A percentile compares a stretch with the other conserved stretches of the same genome.
phyloP scores from a whole-genome alignment of 2,797 vertebrate genomes.

The Cuniculus paca region DNA sequence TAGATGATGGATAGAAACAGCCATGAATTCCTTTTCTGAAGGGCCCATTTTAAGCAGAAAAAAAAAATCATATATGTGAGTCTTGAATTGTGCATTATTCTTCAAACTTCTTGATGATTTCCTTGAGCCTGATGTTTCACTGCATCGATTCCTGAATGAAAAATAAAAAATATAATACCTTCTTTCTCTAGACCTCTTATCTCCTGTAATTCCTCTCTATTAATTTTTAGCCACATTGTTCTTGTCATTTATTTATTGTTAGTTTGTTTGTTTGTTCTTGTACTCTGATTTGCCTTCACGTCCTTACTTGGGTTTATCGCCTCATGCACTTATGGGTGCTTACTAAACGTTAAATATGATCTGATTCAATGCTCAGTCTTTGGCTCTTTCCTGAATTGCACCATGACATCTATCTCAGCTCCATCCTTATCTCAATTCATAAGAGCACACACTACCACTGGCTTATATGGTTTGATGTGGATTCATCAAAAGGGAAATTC shows the following conservation, averaged over 20 bases:
- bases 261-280: background rate
- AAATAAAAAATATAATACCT: background rate
- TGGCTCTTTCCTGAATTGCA: background rate
- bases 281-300: background rate
- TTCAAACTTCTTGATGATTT: background rate
- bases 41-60: background rate
- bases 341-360: background rate
- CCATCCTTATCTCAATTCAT: background rate
- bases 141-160: background rate
- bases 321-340: background rate
- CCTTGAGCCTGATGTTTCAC: background rate
- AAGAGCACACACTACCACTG: background rate
- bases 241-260: background rate
- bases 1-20: background rate
- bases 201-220: background rate
- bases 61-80: background rate
- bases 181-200: background rate
- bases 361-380: background rate
- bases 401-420: background rate
- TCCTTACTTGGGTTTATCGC: background rate
- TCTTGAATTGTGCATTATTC: background rate
- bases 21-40: background rate
- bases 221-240: background rate
- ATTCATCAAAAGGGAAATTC: background rate
- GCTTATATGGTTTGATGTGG: background rate